Evolutionary conservation across 2,888 invertebrate genomes (phyloP).

Genomic region (Chrysotoxum bicinctum): DNA sequence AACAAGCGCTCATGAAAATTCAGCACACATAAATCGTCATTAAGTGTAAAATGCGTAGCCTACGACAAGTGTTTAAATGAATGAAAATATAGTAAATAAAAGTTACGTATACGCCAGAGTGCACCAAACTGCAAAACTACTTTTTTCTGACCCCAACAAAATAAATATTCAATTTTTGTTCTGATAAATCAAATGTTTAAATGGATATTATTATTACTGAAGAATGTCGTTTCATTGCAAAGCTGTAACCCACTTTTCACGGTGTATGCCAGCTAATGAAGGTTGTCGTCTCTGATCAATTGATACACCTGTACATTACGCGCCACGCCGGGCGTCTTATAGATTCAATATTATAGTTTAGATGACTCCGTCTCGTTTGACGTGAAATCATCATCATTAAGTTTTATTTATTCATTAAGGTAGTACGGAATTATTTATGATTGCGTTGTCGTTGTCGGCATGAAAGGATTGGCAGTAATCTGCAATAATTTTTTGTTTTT

Average conservation of each 20-base stretch:
- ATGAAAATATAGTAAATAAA: background rate
- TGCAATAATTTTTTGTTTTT: conserved; percentile 7
- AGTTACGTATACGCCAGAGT: background rate
- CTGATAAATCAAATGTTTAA: background rate
- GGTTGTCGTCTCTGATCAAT: conserved; percentile 8
- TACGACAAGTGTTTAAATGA: background rate
- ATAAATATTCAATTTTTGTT: background rate
- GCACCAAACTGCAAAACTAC: background rate
- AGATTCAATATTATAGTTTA: conserved; percentile 67
- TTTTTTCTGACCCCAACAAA: background rate
- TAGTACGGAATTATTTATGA: conserved; percentile 10
- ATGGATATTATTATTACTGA: background rate
- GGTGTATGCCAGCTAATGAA: background rate
- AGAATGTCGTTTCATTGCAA: background rate
- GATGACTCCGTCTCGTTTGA: conserved; percentile 73
- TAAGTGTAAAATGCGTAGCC: background rate
- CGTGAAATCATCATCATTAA: conserved; percentile 52
- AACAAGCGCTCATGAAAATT: no score
- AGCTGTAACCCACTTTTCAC: background rate
- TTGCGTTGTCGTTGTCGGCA: background rate
- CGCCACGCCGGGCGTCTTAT: background rate
- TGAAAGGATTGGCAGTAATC: conserved; percentile 39
- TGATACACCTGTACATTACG: background rate
- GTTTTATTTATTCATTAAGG: conserved; percentile 14
- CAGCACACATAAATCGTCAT: background rate